Evolutionary conservation across 1,140 invertebrate species (phyloP).

Genomic region (Fopius arisanus): DNA sequence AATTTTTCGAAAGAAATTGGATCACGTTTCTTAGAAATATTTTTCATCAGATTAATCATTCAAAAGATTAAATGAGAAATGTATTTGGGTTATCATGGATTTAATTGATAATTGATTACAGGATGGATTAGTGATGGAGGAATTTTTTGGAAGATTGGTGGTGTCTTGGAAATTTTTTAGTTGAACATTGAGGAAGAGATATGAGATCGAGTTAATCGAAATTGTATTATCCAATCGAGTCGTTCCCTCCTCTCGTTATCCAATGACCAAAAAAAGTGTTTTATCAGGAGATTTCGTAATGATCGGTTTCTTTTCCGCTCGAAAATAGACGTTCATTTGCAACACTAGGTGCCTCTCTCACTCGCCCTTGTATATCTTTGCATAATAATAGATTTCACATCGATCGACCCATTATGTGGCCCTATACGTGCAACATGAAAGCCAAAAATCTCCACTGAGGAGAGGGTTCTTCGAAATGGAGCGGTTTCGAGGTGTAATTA

Average conservation of each 20-base stretch:
- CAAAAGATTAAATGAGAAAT: too few species aligned
- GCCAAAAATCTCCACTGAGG: neutral
- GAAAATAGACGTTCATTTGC: constrained; percentile 27
- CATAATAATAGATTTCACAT: constrained; percentile 32
- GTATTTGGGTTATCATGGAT: too few species aligned
- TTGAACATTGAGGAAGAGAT: too few species aligned
- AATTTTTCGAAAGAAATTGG: too few species aligned
- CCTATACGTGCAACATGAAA: neutral
- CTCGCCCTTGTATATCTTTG: constrained; percentile 30
- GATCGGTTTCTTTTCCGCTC: constrained; percentile 4
- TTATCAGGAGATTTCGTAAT: constrained; percentile 22
- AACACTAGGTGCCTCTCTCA: constrained; percentile 18
- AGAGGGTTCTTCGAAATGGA: neutral
- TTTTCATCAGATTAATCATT: too few species aligned
- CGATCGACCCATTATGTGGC: constrained; percentile 31
- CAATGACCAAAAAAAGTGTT: neutral
- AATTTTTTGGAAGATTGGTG: too few species aligned
- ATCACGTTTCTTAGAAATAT: too few species aligned
- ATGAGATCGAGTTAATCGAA: too few species aligned
- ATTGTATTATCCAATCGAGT: too few species aligned
- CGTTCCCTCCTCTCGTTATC: neutral
- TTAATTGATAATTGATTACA: too few species aligned
- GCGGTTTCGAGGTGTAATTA: neutral
- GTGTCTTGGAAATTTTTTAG: neutral
- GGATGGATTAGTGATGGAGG: too few species aligned